These are phyloP conservation scores for Pavo muticus DNA, from an alignment of 2,113 vertebrate genomes.

Conservation along the genomic window DNA sequence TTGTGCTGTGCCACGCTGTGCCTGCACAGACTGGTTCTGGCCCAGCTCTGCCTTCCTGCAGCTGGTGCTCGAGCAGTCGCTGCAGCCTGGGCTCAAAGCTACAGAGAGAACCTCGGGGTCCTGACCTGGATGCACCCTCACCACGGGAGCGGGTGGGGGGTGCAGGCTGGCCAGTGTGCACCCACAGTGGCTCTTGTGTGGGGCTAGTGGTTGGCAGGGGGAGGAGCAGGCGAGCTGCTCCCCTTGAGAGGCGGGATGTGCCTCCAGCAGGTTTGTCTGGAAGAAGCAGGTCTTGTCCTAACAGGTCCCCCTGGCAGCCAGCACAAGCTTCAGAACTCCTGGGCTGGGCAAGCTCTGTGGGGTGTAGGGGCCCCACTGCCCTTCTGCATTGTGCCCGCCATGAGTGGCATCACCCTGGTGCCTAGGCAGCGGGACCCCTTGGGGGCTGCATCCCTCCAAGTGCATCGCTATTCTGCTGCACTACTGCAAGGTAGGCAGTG, in stretches of 20 bases:
- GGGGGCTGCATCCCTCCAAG: rapidly evolving
- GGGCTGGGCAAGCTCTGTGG: not conserved
- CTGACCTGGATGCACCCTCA: rapidly evolving
- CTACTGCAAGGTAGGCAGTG: not conserved
- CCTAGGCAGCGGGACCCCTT: rapidly evolving
- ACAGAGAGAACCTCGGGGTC: rapidly evolving
- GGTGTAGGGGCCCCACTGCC: not conserved
- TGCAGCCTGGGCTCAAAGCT: not conserved
- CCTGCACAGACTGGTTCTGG: slow-evolving; percentile 30
- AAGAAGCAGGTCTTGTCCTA: slow-evolving; percentile 67
- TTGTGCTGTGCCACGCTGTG: rapidly evolving
- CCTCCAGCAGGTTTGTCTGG: slow-evolving; percentile 71
- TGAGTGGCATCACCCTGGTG: rapidly evolving
- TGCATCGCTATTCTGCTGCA: not conserved
- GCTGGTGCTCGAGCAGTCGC: not conserved
- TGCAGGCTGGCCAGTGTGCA: rapidly evolving
- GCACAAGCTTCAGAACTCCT: not conserved
- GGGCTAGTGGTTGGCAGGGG: not conserved
- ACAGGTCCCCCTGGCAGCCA: slow-evolving; percentile 55
- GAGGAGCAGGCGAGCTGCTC: slow-evolving; percentile 53
- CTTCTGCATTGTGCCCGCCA: rapidly evolving
- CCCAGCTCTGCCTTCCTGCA: not conserved
- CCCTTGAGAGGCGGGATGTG: slow-evolving; percentile 33
- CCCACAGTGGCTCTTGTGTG: rapidly evolving
- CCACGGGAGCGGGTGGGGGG: rapidly evolving